A percentile compares a stretch with the other conserved stretches of the same genome.
Conservation (phyloP, 2,888 invertebrate species). For the Dendrolimus pini region DNA sequence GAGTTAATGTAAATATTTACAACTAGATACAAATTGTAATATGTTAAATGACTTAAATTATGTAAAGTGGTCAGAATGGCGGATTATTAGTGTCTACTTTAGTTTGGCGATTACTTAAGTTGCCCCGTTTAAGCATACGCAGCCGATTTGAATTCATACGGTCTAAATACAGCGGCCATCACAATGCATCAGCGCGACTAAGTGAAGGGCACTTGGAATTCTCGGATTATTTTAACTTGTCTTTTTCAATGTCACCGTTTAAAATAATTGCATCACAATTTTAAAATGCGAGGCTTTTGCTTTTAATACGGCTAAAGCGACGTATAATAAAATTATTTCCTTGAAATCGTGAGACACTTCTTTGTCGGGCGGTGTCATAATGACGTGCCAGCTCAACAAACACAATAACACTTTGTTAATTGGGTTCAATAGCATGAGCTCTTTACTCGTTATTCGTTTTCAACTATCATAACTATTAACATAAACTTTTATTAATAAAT, state of each 20-base stretch:
- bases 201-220: constrained; percentile 72
- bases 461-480: not conserved
- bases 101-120: constrained; percentile 24
- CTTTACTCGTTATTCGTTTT: not conserved
- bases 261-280: constrained; percentile 77
- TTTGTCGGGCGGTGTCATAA: constrained; percentile 31
- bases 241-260: constrained; percentile 76
- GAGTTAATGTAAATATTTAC: not conserved
- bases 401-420: constrained; percentile 4
- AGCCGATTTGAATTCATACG: constrained; percentile 52
- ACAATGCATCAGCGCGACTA: constrained; percentile 67
- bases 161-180: constrained; percentile 68
- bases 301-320: constrained; percentile 65
- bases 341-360: constrained; percentile 59
- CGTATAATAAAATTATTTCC: constrained; percentile 67
- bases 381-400: constrained; percentile 14
- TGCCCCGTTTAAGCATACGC: constrained; percentile 42
- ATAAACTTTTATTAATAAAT: not conserved
- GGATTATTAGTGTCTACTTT: constrained; percentile 15
- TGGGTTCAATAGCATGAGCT: constrained; percentile 12
- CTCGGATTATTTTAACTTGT: constrained; percentile 75
- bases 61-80: constrained; percentile 18
- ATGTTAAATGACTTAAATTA: constrained; percentile 9
- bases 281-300: constrained; percentile 70
- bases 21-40: constrained; percentile 5